These are phyloP conservation scores for Leucoraja erinaceus DNA, from an alignment of 2,113 vertebrate genomes.

Conservation along the genomic window DNA sequence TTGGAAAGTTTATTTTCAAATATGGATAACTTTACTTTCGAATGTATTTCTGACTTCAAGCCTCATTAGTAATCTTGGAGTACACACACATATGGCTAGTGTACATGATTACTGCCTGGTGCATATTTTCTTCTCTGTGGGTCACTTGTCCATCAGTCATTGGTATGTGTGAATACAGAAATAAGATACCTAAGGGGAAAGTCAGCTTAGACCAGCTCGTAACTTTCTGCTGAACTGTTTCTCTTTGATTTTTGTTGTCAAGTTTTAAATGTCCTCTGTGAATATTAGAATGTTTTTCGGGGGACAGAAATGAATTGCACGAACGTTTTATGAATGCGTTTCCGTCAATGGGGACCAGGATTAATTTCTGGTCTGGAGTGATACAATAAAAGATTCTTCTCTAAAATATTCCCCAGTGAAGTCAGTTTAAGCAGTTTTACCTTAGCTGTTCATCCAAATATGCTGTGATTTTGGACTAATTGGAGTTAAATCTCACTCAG, in stretches of 20 bases:
- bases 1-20: slow-evolving; percentile 53
- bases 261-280: slow-evolving; percentile 18
- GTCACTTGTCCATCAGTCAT: slow-evolving; percentile 18
- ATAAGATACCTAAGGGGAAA: slow-evolving; percentile 18
- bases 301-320: background rate
- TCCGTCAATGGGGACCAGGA: background rate
- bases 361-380: background rate
- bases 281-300: slow-evolving; percentile 4
- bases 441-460: background rate
- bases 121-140: slow-evolving; percentile 37
- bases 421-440: slow-evolving; percentile 1
- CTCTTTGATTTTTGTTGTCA: slow-evolving; percentile 22
- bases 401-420: background rate
- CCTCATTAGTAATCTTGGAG: slow-evolving; percentile 50
- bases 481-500: background rate
- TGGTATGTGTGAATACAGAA: slow-evolving; percentile 21
- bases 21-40: slow-evolving; percentile 51
- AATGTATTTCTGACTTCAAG: slow-evolving; percentile 52
- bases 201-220: background rate
- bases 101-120: slow-evolving; percentile 34
- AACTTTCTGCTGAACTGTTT: background rate
- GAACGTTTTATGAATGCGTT: background rate
- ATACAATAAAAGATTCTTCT: background rate
- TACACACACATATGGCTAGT: slow-evolving; percentile 44
- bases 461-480: background rate